phyloP scores from a whole-genome alignment of 2,888 invertebrate genomes.

The Pachymerium ferrugineum region DNA sequence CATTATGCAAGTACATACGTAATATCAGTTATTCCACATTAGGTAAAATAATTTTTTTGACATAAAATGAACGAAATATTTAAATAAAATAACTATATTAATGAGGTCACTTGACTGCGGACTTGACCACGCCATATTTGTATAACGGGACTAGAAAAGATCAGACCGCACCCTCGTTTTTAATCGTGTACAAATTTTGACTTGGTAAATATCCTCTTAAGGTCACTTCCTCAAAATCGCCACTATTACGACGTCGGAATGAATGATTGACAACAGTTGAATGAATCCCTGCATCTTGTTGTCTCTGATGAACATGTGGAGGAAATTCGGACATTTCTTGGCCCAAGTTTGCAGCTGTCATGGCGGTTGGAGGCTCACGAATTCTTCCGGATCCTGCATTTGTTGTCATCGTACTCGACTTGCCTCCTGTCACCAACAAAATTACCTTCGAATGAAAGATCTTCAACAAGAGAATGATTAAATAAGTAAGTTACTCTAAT shows the following conservation, averaged over 20 bases:
- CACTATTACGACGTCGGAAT: not conserved
- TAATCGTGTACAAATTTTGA: not conserved
- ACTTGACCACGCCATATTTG: no score
- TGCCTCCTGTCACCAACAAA: constrained; percentile 1
- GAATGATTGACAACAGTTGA: not conserved
- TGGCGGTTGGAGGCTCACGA: constrained; percentile 3
- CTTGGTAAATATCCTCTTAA: not conserved
- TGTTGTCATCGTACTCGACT: constrained; percentile 27
- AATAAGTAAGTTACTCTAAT: not conserved
- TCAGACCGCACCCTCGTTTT: not conserved
- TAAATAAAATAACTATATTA: no score
- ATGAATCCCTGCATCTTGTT: not conserved
- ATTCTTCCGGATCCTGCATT: not conserved
- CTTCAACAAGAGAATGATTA: not conserved
- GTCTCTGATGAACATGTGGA: not conserved
- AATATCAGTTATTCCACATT: no score
- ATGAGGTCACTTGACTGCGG: no score
- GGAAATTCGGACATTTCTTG: constrained; percentile 7
- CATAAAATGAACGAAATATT: no score
- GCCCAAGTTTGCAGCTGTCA: not conserved
- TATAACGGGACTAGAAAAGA: no score
- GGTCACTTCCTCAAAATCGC: not conserved
- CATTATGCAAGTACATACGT: no score
- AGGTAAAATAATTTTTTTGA: no score
- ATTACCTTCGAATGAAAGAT: no score